Conservation (phyloP, 2,113 vertebrate genomes). For the Chinchilla lanigera region DNA sequence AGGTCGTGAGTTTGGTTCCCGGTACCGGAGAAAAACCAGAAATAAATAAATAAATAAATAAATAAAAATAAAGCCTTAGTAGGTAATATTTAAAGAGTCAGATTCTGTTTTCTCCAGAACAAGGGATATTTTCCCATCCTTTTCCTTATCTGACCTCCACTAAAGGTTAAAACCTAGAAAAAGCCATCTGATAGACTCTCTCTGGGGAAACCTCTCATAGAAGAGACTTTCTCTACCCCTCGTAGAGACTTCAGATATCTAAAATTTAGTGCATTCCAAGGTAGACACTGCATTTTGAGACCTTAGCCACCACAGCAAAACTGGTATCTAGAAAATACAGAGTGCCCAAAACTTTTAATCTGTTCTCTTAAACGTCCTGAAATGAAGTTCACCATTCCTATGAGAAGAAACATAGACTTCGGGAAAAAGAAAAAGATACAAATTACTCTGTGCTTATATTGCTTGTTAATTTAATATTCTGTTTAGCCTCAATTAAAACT, state of each 20-base stretch:
- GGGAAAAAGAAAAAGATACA: not conserved
- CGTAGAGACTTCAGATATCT: slow-evolving; percentile 13
- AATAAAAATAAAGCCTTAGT: not conserved
- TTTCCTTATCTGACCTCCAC: slow-evolving; percentile 40
- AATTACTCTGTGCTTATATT: not conserved
- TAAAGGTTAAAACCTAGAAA: slow-evolving; percentile 50
- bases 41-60: too few relatives aligned
- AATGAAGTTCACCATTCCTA: slow-evolving; percentile 18
- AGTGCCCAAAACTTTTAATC: slow-evolving; percentile 1
- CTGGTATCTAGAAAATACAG: slow-evolving; percentile 15
- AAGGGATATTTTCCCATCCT: slow-evolving; percentile 43
- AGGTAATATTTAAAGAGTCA: not conserved
- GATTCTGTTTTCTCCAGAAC: slow-evolving; percentile 44
- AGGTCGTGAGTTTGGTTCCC: too few relatives aligned
- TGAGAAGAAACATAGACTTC: not conserved
- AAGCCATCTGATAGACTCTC: slow-evolving; percentile 30
- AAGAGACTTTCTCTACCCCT: not conserved
- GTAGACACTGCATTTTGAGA: not conserved
- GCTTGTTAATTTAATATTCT: not conserved
- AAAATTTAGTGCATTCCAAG: slow-evolving; percentile 54
- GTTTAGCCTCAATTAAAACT: slow-evolving; percentile 30
- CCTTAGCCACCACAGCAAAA: slow-evolving; percentile 48
- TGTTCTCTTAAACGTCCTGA: slow-evolving; percentile 2
- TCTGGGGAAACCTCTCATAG: slow-evolving; percentile 49
- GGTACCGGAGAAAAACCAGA: too few relatives aligned